phyloP scores from a whole-genome alignment of 2,113 vertebrate genomes.

The Rhinichthys klamathensis region DNA sequence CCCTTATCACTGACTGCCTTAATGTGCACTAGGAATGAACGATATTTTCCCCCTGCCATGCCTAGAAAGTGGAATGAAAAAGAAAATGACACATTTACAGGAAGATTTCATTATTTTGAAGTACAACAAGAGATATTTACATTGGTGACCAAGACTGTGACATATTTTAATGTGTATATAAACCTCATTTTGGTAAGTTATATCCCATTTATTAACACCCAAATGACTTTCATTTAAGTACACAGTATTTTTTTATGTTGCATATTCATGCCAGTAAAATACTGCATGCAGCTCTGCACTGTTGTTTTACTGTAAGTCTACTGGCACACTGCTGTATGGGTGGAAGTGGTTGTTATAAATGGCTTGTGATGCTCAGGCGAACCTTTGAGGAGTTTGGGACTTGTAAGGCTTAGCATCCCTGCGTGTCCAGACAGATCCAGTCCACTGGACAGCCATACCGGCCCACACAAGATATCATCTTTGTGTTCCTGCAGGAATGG shows the following conservation, averaged over 20 bases:
- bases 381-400: conserved; percentile 99
- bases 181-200: too few relatives aligned
- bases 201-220: too few relatives aligned
- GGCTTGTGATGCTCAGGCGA: conserved; percentile 35
- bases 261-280: neutral
- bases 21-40: conserved; percentile 97
- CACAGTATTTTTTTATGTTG: neutral
- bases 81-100: neutral
- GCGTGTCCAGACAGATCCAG: conserved; percentile 97
- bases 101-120: neutral
- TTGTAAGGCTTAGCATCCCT: conserved; percentile 96
- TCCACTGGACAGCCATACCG: conserved; percentile 96
- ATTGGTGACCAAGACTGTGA: too few relatives aligned
- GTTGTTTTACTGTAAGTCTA: neutral
- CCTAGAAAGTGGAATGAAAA: conserved; percentile 70
- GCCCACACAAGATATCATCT: conserved; percentile 96
- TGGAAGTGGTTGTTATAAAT: neutral
- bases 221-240: too few relatives aligned
- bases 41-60: conserved; percentile 98
- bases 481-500: conserved; percentile 96
- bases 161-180: too few relatives aligned
- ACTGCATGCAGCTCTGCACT: neutral
- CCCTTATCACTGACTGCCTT: conserved; percentile 92
- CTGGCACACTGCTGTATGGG: neutral
- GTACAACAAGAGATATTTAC: neutral